Evolutionary conservation across 2,113 vertebrate species (phyloP).

Genomic region (Rousettus leschenaultii): DNA sequence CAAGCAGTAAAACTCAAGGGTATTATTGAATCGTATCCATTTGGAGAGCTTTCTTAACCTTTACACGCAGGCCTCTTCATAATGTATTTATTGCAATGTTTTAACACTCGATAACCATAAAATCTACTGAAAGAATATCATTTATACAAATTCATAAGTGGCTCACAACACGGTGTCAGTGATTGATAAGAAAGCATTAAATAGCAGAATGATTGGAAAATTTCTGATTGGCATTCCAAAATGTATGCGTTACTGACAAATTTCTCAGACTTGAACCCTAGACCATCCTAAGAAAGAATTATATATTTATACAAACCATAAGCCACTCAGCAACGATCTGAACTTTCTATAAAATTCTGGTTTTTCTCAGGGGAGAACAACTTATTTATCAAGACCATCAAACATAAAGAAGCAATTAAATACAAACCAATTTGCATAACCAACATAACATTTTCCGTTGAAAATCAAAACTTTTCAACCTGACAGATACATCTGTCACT

Average conservation of each 20-base stretch:
- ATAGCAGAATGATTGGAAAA: slow-evolving; percentile 45
- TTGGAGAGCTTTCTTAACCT: slow-evolving; percentile 20
- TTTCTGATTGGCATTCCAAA: slow-evolving; percentile 41
- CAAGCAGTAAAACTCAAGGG: slow-evolving; percentile 30
- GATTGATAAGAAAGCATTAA: slow-evolving; percentile 63
- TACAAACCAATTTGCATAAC: slow-evolving; percentile 32
- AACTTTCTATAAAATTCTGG: slow-evolving; percentile 15
- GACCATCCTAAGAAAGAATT: slow-evolving; percentile 32
- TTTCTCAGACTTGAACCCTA: slow-evolving; percentile 44
- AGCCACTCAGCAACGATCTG: not conserved
- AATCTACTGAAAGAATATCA: slow-evolving; percentile 21
- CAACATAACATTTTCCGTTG: slow-evolving; percentile 11
- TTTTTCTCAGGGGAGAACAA: slow-evolving; percentile 34
- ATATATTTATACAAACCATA: slow-evolving; percentile 46
- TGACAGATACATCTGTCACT: slow-evolving; percentile 40
- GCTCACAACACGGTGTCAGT: slow-evolving; percentile 36
- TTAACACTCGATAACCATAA: slow-evolving; percentile 32
- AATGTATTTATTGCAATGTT: slow-evolving; percentile 8
- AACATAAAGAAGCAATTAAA: slow-evolving; percentile 54
- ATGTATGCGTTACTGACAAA: slow-evolving; percentile 40
- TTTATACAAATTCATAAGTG: slow-evolving; percentile 43
- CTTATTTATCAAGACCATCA: slow-evolving; percentile 14
- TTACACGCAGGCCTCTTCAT: not conserved
- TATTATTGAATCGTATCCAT: slow-evolving; percentile 22
- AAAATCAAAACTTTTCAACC: slow-evolving; percentile 60